These are phyloP conservation scores for Hyposmocoma kahamanoa DNA, from an alignment of 1,140 invertebrate species.

Conservation along the genomic window DNA sequence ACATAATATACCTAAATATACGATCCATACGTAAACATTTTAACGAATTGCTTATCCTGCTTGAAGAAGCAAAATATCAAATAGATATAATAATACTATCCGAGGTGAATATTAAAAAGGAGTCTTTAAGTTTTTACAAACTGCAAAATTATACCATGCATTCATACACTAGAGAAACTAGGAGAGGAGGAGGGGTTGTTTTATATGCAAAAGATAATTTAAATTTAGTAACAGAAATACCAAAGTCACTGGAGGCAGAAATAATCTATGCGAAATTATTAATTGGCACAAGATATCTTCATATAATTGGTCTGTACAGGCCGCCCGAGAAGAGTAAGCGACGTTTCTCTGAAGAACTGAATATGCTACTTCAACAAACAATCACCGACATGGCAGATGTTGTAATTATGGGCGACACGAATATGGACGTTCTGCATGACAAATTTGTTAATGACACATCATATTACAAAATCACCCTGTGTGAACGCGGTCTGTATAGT, in stretches of 20 bases:
- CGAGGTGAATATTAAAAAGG: conserved; percentile 7
- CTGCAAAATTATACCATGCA: conserved; percentile 1
- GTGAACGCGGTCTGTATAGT: conserved; percentile 10
- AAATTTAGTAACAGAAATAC: not conserved
- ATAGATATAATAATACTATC: conserved; percentile 7
- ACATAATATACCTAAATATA: conserved; percentile 6
- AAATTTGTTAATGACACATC: conserved; percentile 8
- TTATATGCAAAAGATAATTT: not conserved
- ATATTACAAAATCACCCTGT: conserved; percentile 19
- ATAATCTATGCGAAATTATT: not conserved
- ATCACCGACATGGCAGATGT: not conserved
- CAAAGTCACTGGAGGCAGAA: not conserved
- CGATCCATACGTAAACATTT: conserved; percentile 6
- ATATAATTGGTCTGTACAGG: not conserved
- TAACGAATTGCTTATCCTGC: conserved; percentile 5
- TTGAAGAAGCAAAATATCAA: not conserved
- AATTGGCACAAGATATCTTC: not conserved
- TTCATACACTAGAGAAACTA: not conserved
- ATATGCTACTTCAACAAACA: not conserved
- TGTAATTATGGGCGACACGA: conserved; percentile 22
- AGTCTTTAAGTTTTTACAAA: conserved; percentile 1
- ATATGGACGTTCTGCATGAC: conserved; percentile 9
- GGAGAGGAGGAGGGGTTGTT: conserved; percentile 5
- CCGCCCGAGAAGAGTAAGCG: not conserved
- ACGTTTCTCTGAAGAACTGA: not conserved